Percentiles rank a stretch among this genome's conserved stretches.
Evolutionary conservation across 2,113 vertebrate genomes (phyloP).

Genomic region (Mormoops blainvillei): DNA sequence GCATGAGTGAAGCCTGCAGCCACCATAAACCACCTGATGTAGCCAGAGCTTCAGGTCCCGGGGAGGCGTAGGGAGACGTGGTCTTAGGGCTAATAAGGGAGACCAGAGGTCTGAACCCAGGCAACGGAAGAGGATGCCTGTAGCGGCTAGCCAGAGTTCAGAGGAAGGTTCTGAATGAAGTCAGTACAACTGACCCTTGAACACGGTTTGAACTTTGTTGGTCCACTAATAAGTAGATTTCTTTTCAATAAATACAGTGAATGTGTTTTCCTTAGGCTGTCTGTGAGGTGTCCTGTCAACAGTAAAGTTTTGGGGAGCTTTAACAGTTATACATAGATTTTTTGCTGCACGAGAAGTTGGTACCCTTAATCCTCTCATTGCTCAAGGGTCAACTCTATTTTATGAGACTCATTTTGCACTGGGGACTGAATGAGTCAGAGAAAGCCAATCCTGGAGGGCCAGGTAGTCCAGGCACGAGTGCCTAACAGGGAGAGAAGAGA

Average conservation of each 20-base stretch:
- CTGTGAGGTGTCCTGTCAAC: not conserved
- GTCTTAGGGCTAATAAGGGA: not conserved
- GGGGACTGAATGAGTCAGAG: not conserved
- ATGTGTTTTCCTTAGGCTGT: no score
- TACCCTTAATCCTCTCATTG: not conserved
- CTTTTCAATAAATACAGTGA: not conserved
- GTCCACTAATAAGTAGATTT: not conserved
- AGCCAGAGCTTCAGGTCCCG: not conserved
- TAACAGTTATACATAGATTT: not conserved
- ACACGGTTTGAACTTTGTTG: not conserved
- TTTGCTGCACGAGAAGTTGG: not conserved
- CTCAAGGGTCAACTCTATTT: not conserved
- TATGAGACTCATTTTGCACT: not conserved
- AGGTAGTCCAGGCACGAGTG: not conserved
- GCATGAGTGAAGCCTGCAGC: not conserved
- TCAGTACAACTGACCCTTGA: not conserved
- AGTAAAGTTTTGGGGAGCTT: not conserved
- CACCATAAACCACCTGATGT: not conserved
- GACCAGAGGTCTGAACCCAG: not conserved
- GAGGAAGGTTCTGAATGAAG: not conserved
- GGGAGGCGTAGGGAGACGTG: not conserved
- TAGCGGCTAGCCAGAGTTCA: not conserved
- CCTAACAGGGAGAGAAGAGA: not conserved
- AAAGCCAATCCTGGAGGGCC: not conserved
- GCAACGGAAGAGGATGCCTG: not conserved